Evolutionary conservation across 2,888 invertebrate species (phyloP), one percentile per base, ranked within the genome.

Genomic region (Tribolium freemani): DNA sequence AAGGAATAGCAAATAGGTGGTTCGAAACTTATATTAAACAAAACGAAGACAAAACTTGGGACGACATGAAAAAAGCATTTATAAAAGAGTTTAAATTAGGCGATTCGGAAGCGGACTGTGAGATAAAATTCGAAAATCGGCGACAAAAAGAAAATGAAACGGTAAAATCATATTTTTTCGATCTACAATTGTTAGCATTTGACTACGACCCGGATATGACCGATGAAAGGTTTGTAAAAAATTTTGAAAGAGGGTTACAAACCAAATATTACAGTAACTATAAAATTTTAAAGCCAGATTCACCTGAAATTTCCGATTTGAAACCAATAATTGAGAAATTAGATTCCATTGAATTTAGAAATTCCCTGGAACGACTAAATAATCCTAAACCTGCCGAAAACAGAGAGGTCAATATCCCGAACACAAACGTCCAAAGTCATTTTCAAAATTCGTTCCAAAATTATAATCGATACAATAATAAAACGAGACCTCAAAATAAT

Each of bases 151-250:
- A 6, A 44, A 9, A 11, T 10, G 57, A 57, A 57, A 21, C 57
- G 8, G 26, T 57, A n/a, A 57, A 44, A 13, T 57, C 38, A 38
- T 57, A 57, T 57, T 57, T 57, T 57, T 44, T n/a, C 44, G 38
- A 57, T 11, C 10, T 38, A 44, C 8, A 57, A 57, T 8, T 44
- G 8, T 38, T 57, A 44, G 57, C 38, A 10, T 57, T 21, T 38
- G 44, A 57, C 10, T 57, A n/a, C 31, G 38, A 57, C 13, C 11
- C 10, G 11, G 38, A 1, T 2, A 57, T 57, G 57, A 5, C 9
- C 8, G 57, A 57, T 30, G 13, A 38, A 6, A 38, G 38, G 31
- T 57, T 57, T 57, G n/a, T 5, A 38, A 8, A 57, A 38, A 38
- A 31, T 38, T 9, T 57, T 38, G 5, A 38, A 57, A 57, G 10